Evolutionary conservation across 2,888 invertebrate species (phyloP).

Genomic region (Troides aeacus): DNA sequence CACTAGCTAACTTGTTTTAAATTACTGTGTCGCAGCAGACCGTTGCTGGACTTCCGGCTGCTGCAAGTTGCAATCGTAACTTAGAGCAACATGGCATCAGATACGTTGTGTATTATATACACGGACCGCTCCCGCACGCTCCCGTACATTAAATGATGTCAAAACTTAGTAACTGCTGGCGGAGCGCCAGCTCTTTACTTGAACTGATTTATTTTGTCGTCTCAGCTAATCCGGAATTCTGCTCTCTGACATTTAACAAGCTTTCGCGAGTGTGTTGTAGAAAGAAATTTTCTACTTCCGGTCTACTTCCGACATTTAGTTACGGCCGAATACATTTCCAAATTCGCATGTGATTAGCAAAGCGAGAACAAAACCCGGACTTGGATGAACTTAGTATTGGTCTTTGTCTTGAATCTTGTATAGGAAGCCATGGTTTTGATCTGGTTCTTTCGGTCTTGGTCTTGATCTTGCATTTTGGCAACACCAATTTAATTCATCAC

Average conservation of each 20-base stretch:
- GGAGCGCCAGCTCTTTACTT: conserved; percentile 15
- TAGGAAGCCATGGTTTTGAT: no score
- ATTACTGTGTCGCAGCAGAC: background rate
- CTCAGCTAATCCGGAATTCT: conserved; percentile 21
- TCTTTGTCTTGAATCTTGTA: no score
- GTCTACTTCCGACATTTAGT: background rate
- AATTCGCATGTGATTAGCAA: background rate
- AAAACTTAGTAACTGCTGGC: conserved; percentile 42
- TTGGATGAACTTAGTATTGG: no score
- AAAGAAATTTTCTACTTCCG: background rate
- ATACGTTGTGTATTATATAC: conserved; percentile 11
- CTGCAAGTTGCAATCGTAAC: background rate
- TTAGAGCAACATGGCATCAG: background rate
- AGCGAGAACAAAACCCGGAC: no score
- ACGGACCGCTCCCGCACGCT: conserved; percentile 27
- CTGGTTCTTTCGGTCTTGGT: no score
- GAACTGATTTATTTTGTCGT: conserved; percentile 23
- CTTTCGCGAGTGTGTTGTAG: background rate
- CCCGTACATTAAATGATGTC: conserved; percentile 72
- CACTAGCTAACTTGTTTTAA: no score
- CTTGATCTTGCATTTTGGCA: no score
- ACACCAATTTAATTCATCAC: no score
- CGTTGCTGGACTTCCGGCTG: background rate
- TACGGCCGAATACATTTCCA: background rate
- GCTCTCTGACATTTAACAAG: conserved; percentile 10